Evolutionary conservation across 2,888 invertebrate species (phyloP).

Genomic region (Xestia ashworthii): DNA sequence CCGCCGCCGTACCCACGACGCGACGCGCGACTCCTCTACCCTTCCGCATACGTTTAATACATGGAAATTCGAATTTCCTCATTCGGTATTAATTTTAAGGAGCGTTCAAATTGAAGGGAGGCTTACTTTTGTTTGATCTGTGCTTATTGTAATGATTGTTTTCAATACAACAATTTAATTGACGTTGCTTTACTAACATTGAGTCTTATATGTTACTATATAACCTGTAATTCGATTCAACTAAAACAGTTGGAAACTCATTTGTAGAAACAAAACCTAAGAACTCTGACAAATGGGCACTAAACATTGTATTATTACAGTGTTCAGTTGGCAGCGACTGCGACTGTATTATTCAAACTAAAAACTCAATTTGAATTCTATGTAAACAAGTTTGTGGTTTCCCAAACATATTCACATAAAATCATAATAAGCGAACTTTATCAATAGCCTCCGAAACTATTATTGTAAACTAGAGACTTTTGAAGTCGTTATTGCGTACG

Average conservation of each 20-base stretch:
- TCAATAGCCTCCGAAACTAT: slow-evolving; percentile 80
- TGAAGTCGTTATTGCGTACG: slow-evolving; percentile 59
- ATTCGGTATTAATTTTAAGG: slow-evolving; percentile 54
- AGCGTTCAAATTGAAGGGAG: slow-evolving; percentile 19
- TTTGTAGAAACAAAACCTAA: slow-evolving; percentile 53
- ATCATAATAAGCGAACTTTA: slow-evolving; percentile 86
- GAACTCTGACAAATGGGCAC: slow-evolving; percentile 60
- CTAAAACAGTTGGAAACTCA: slow-evolving; percentile 59
- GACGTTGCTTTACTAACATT: slow-evolving; percentile 5
- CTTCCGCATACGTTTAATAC: slow-evolving; percentile 43
- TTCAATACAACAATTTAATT: slow-evolving; percentile 32
- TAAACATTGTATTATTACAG: slow-evolving; percentile 66
- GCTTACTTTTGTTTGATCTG: slow-evolving; percentile 46
- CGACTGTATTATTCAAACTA: slow-evolving; percentile 86
- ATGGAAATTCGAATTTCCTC: slow-evolving; percentile 54
- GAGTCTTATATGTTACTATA: neutral
- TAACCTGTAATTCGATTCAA: slow-evolving; percentile 33
- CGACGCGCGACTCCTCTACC: slow-evolving; percentile 37
- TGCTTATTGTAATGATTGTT: slow-evolving; percentile 29
- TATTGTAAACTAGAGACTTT: slow-evolving; percentile 69
- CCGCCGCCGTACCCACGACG: slow-evolving; percentile 40
- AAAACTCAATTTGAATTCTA: slow-evolving; percentile 86
- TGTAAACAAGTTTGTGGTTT: slow-evolving; percentile 86
- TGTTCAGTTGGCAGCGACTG: slow-evolving; percentile 81
- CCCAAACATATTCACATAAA: slow-evolving; percentile 85